A percentile compares a stretch with the other conserved stretches of the same genome.
These are phyloP conservation scores for Temnothorax curvispinosus DNA, from an alignment of 1,140 invertebrate genomes.

Conservation along the genomic window DNA sequence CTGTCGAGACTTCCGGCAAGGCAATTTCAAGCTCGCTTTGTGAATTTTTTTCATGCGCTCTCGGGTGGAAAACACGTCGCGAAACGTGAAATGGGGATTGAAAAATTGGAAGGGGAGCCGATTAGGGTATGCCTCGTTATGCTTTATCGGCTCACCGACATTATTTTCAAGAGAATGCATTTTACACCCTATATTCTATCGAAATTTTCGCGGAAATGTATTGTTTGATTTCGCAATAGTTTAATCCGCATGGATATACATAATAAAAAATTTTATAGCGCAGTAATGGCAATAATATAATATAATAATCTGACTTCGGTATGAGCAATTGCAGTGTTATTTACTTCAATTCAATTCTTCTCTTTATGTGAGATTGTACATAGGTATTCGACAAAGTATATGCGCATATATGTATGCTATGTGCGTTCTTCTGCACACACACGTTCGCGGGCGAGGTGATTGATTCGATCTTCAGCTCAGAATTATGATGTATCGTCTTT, in stretches of 20 bases:
- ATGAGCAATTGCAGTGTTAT: neutral
- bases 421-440: neutral
- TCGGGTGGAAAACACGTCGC: constrained; percentile 71
- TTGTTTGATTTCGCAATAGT: neutral
- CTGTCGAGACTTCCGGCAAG: constrained; percentile 69
- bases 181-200: neutral
- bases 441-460: constrained; percentile 30
- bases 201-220: constrained; percentile 1
- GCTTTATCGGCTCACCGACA: constrained; percentile 73
- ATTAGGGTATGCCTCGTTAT: constrained; percentile 76
- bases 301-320: neutral
- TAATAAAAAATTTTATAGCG: neutral
- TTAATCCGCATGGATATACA: neutral
- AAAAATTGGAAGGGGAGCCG: constrained; percentile 75
- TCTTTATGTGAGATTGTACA: neutral
- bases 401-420: neutral
- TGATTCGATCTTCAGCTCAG: constrained; percentile 57
- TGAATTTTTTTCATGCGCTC: constrained; percentile 71
- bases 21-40: constrained; percentile 71
- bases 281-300: constrained; percentile 2
- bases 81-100: constrained; percentile 75
- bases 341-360: neutral
- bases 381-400: neutral
- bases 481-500: constrained; percentile 73
- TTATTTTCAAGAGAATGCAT: constrained; percentile 64